Percentiles rank a stretch among this genome's conserved stretches.
These are phyloP conservation scores for Herpetotheres cachinnans DNA, from an alignment of 2,113 vertebrate genomes.

Conservation along the genomic window DNA sequence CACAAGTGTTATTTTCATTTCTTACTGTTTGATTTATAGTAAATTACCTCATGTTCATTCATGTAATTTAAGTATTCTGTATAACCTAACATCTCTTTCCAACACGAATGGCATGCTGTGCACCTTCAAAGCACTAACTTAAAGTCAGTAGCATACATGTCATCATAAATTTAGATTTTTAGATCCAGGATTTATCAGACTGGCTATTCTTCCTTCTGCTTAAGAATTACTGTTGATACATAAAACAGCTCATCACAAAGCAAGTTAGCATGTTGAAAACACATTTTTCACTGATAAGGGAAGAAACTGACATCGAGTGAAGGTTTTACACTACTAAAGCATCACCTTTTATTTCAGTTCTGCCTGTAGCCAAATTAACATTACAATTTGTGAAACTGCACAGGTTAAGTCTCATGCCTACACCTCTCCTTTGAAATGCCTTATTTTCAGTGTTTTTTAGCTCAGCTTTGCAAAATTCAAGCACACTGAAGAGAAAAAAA, in stretches of 20 bases:
- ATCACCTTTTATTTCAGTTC: background rate
- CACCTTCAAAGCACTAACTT: background rate
- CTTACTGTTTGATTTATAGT: background rate
- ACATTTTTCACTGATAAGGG: background rate
- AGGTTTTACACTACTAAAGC: background rate
- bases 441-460: background rate
- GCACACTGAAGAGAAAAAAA: background rate
- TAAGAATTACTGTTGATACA: background rate
- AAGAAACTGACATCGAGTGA: background rate
- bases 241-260: background rate
- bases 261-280: background rate
- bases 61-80: background rate
- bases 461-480: background rate
- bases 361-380: background rate
- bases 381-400: background rate
- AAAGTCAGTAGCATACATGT: accelerated
- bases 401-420: background rate
- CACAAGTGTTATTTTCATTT: background rate
- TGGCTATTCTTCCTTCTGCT: background rate
- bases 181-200: background rate
- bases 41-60: background rate
- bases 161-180: background rate
- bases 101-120: background rate
- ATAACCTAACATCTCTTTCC: background rate
- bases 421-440: background rate